phyloP scores from a whole-genome alignment of 2,113 vertebrate genomes.

The Apaloderma vittatum region DNA sequence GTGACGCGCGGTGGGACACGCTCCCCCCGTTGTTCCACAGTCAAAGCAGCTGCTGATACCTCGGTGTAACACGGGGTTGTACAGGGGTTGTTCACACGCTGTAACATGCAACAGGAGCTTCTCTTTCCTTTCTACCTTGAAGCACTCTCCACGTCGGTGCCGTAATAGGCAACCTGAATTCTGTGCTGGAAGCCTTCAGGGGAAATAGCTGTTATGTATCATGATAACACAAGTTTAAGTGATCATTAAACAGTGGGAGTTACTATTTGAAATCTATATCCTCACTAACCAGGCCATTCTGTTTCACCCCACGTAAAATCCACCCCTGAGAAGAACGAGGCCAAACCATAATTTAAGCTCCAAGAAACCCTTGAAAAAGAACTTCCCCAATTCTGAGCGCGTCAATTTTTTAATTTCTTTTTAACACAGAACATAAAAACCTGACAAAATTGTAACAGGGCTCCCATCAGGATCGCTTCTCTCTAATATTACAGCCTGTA shows the following conservation, averaged over 20 bases:
- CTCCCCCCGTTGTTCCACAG: neutral
- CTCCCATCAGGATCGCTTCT: neutral
- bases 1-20: accelerated
- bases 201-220: neutral
- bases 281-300: neutral
- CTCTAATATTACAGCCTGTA: neutral
- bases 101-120: neutral
- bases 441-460: neutral
- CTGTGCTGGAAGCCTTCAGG: neutral
- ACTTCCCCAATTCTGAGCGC: neutral
- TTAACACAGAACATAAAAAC: neutral
- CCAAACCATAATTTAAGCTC: neutral
- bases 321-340: slow-evolving; percentile 7
- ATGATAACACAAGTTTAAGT: neutral
- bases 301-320: neutral
- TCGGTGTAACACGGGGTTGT: neutral
- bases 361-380: neutral
- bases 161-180: neutral
- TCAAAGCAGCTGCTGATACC: neutral
- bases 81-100: accelerated
- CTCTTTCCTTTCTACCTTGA: neutral
- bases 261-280: slow-evolving; percentile 24
- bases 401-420: neutral
- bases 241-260: slow-evolving; percentile 16
- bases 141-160: neutral